These are phyloP conservation scores for Orcinus orca DNA, from an alignment of 2,113 vertebrate species.

Conservation along the genomic window DNA sequence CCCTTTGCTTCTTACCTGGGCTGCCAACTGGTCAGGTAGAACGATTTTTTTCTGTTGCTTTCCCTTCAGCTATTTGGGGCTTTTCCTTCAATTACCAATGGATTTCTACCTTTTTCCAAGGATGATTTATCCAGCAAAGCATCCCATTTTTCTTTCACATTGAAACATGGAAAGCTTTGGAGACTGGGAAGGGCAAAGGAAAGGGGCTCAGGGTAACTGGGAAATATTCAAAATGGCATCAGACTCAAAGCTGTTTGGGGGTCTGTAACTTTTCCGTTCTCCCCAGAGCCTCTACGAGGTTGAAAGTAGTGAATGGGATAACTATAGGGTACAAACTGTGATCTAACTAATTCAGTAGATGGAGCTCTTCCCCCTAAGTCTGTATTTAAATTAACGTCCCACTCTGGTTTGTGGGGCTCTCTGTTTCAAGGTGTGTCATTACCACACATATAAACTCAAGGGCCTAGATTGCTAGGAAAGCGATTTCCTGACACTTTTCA, in stretches of 20 bases:
- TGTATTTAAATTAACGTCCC: constrained; percentile 68
- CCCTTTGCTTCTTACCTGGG: constrained; percentile 34
- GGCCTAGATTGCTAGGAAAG: background rate
- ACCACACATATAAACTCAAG: constrained; percentile 40
- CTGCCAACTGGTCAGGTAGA: constrained; percentile 23
- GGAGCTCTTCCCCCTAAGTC: constrained; percentile 77
- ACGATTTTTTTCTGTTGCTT: constrained; percentile 21
- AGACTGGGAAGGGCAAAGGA: background rate
- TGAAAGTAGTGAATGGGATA: constrained; percentile 66
- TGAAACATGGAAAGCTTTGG: constrained; percentile 46
- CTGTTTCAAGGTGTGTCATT: constrained; percentile 64
- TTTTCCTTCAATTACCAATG: constrained; percentile 52
- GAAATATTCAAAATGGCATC: constrained; percentile 48
- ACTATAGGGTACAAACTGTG: constrained; percentile 64
- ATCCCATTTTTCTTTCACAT: constrained; percentile 39
- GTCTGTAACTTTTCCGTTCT: constrained; percentile 43
- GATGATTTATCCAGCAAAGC: background rate
- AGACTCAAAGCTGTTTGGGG: background rate
- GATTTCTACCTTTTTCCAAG: constrained; percentile 35
- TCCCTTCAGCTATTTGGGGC: constrained; percentile 15
- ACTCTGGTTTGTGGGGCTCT: constrained; percentile 43
- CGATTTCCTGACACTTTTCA: constrained; percentile 52
- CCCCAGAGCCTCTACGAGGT: constrained; percentile 37
- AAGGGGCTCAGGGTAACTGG: background rate
- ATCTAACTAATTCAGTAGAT: constrained; percentile 76